These are phyloP conservation scores for Tachyglossus aculeatus DNA, from an alignment of 2,797 vertebrate genomes.

Conservation along the genomic window DNA sequence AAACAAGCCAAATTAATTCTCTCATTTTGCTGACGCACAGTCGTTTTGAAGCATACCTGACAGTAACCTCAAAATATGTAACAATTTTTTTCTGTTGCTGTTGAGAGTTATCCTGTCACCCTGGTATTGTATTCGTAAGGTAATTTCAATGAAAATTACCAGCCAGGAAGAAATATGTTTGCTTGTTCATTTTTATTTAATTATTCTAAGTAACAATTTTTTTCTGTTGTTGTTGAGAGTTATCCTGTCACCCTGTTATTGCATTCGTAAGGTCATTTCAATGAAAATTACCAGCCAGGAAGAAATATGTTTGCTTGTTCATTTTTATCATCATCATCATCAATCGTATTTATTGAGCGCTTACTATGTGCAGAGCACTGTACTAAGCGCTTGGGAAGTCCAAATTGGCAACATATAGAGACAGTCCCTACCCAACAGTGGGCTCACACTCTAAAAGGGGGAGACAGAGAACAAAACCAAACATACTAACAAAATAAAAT, in stretches of 20 bases:
- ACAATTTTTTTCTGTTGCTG: constrained; percentile 20
- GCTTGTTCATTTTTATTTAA: not conserved
- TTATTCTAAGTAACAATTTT: not conserved
- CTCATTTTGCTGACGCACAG: constrained; percentile 57
- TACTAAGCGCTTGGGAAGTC: no score
- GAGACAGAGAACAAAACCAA: no score
- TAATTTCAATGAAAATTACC: constrained; percentile 42
- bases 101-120: constrained; percentile 24
- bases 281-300: constrained; percentile 27
- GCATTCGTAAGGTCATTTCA: constrained; percentile 33
- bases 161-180: not conserved
- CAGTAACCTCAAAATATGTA: constrained; percentile 37
- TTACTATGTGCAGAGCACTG: no score
- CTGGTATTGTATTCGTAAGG: constrained; percentile 45
- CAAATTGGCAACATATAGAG: no score
- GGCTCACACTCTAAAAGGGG: no score
- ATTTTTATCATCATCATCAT: not conserved
- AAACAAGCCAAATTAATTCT: constrained; percentile 59
- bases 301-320: not conserved
- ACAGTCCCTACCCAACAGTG: no score
- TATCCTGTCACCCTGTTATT: constrained; percentile 45
- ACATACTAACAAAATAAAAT: no score
- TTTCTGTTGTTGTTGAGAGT: constrained; percentile 23
- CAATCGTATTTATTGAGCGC: no score
- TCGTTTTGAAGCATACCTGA: constrained; percentile 55